Evolutionary conservation across 2,113 vertebrate species (phyloP), one percentile per base, ranked within the genome.

Genomic region (Coptodon rendalli): DNA sequence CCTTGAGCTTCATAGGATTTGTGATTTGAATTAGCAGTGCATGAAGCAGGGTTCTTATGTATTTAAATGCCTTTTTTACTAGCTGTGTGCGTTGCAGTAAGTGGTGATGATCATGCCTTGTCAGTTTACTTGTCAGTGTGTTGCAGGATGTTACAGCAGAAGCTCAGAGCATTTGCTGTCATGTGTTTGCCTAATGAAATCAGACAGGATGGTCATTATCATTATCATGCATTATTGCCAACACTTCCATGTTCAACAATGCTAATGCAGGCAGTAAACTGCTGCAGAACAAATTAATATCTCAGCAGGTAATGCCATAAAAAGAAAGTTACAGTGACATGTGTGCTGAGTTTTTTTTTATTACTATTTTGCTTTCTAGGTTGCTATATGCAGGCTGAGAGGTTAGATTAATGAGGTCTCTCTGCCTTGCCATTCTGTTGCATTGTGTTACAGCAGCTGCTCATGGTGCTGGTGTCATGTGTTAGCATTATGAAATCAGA

Each of bases 381-480:
- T 86, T 89, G 89, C 80, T 59, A 63, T 86, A 82, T 92, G 34
- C 45, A 27, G 88, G 84, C 90, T 36, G 7, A 50, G 80, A 88
- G 90, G 80, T 87, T 93, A 94, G 92, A 96, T 95, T 93, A 94
- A 96, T 94, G 90, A 90, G 81, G 78, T 86, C 89, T 92, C 85
- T 89, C 87, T 91, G 68, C 63, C 83, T 89, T 92, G 92, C 87
- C 93, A 89, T 93, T 94, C 89, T 93, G 87, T 95, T 94, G 95
- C 94, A 92, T 94, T 95, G 95, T 95, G 93, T 95, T 95, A 92
- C 93, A 95, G 90, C 94, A 93, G 94, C 92, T 91, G 93, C 93
- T 90, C 57, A 29, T 86, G 80, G 81, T 84, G 87, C 89, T 73
- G 56, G 84, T 92, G 90, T 95, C 93, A 93, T 94, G 91, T 94